Evolutionary conservation across 2,888 invertebrate genomes (phyloP).

Genomic region (Ceriagrion tenellum): DNA sequence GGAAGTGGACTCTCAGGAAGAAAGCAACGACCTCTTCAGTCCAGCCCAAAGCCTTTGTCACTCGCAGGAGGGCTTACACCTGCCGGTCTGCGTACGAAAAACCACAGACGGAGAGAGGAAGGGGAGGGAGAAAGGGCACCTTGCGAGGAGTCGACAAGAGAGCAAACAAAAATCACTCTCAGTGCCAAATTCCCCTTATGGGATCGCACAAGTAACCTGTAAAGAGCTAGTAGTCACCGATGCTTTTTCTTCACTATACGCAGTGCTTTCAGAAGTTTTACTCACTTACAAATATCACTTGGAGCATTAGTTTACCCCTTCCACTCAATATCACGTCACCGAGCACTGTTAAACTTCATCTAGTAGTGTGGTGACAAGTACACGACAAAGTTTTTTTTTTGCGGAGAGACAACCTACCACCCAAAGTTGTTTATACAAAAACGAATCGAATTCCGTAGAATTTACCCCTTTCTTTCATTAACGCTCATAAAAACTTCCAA

Average conservation of each 20-base stretch:
- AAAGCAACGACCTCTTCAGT: slow-evolving; percentile 13
- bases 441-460: no score
- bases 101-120: background rate
- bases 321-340: no score
- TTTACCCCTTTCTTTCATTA: no score
- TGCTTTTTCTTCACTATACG: background rate
- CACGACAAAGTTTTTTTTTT: no score
- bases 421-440: no score
- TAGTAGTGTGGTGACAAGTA: no score
- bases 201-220: background rate
- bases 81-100: slow-evolving; percentile 16
- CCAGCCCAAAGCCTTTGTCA: slow-evolving; percentile 20
- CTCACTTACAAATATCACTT: no score
- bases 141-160: background rate
- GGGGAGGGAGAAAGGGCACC: background rate
- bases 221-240: background rate
- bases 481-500: no score
- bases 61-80: slow-evolving; percentile 31
- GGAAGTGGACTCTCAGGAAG: background rate
- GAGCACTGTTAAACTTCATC: no score
- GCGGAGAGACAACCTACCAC: no score
- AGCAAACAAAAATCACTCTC: slow-evolving; percentile 15
- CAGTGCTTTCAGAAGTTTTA: no score
- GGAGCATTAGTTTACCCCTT: no score
- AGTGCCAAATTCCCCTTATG: background rate